phyloP scores from a whole-genome alignment of 2,888 invertebrate genomes.

The Dasysyrphus tricinctus region DNA sequence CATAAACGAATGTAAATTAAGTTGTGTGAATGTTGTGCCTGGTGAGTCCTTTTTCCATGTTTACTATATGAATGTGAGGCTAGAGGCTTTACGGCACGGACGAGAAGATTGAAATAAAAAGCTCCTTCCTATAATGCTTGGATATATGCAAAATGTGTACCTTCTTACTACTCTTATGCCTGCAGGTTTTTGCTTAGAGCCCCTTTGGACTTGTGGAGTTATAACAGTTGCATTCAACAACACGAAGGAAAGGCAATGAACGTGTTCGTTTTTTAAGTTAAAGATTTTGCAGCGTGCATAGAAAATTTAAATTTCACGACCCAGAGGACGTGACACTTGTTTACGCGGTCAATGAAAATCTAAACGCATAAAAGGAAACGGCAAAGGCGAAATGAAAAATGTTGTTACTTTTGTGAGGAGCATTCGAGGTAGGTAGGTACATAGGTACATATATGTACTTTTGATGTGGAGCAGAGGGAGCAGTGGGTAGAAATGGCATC shows the following conservation, averaged over 20 bases:
- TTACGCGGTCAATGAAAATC: slow-evolving; percentile 72
- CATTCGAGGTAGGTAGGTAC: not conserved
- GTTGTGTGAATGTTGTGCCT: slow-evolving; percentile 54
- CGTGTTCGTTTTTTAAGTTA: slow-evolving; percentile 56
- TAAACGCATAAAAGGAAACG: slow-evolving; percentile 28
- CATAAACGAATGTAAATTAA: slow-evolving; percentile 70
- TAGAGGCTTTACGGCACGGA: slow-evolving; percentile 21
- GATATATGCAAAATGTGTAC: not conserved
- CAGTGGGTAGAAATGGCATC: not conserved
- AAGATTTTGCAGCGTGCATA: slow-evolving; percentile 62
- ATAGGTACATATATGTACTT: too few species aligned
- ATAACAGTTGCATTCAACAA: slow-evolving; percentile 32
- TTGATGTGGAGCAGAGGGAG: not conserved
- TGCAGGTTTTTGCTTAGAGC: slow-evolving; percentile 27
- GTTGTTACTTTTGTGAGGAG: not conserved
- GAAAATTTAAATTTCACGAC: slow-evolving; percentile 67
- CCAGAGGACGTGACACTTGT: slow-evolving; percentile 69
- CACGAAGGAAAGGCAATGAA: slow-evolving; percentile 17
- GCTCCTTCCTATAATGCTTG: slow-evolving; percentile 2
- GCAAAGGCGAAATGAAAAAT: slow-evolving; percentile 26
- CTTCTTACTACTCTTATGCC: not conserved
- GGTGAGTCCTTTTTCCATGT: slow-evolving; percentile 12
- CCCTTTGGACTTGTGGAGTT: slow-evolving; percentile 38
- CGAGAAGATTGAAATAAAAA: slow-evolving; percentile 49
- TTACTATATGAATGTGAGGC: not conserved